Evolutionary conservation across 2,888 invertebrate genomes (phyloP).

Genomic region (Drosophila nigricruria): DNA sequence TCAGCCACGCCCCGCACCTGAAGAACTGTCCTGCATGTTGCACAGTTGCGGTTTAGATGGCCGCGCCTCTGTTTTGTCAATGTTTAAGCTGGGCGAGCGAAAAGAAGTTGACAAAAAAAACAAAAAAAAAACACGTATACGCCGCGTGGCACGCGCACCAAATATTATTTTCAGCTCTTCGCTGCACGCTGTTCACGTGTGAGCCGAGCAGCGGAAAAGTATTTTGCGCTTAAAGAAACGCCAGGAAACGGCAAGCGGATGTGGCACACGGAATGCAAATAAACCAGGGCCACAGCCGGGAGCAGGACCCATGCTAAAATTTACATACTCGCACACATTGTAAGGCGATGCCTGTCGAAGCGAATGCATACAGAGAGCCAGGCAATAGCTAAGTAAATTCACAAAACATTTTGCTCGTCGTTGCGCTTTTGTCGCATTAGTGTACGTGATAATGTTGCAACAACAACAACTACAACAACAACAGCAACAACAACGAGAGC

Average conservation of each 20-base stretch:
- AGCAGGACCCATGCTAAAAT: conserved; percentile 28
- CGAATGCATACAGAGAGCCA: conserved; percentile 24
- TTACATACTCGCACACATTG: conserved; percentile 8
- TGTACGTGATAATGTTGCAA: conserved; percentile 71
- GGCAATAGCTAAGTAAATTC: conserved; percentile 70
- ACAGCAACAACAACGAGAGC: conserved; percentile 12
- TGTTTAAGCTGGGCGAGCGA: conserved; percentile 46
- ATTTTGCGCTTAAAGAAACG: conserved; percentile 74
- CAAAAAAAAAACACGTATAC: conserved; percentile 47
- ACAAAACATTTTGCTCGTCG: conserved; percentile 73
- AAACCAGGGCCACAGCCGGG: conserved; percentile 49
- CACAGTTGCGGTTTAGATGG: conserved; percentile 58
- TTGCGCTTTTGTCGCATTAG: conserved; percentile 82
- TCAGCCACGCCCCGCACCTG: conserved; percentile 26
- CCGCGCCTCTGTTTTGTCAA: conserved; percentile 45
- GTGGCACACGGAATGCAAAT: conserved; percentile 74
- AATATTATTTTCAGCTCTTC: conserved; percentile 70
- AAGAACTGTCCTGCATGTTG: conserved; percentile 39
- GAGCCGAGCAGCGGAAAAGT: conserved; percentile 63
- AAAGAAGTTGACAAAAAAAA: neutral
- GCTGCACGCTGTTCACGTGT: conserved; percentile 6
- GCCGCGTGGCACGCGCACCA: conserved; percentile 64
- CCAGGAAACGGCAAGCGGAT: conserved; percentile 67
- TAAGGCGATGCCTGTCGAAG: conserved; percentile 35
- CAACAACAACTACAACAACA: conserved; percentile 28